phyloP scores from a whole-genome alignment of 2,797 vertebrate genomes.

The Anas capensis region DNA sequence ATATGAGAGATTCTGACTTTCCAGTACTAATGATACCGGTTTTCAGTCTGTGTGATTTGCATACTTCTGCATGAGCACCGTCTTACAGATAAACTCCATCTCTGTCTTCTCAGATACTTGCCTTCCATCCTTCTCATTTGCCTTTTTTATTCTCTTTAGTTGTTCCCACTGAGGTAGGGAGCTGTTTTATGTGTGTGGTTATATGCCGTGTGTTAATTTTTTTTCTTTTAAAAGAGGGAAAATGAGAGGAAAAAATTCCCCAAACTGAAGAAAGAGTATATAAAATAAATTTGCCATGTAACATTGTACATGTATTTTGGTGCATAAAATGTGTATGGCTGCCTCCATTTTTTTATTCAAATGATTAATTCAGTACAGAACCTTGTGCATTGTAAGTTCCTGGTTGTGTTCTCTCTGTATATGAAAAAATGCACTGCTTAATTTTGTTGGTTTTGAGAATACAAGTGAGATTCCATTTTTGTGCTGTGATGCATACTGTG shows the following conservation, averaged over 20 bases:
- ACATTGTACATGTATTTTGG: too few relatives aligned
- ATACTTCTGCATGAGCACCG: background rate
- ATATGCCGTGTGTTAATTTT: background rate
- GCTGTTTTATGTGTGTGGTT: background rate
- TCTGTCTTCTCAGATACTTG: background rate
- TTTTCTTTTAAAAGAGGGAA: background rate
- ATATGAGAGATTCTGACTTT: background rate
- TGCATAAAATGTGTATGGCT: background rate
- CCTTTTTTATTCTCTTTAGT: background rate
- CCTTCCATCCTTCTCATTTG: background rate
- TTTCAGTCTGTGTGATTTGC: background rate
- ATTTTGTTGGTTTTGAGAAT: background rate
- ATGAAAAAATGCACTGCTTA: background rate
- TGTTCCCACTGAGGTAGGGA: background rate
- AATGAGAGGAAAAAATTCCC: background rate
- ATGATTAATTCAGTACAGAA: background rate
- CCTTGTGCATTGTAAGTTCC: background rate
- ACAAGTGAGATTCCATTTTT: background rate
- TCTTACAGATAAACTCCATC: background rate
- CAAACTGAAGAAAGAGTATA: background rate
- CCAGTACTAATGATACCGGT: background rate
- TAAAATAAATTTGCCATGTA: background rate
- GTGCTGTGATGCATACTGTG: background rate
- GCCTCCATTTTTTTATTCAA: background rate
- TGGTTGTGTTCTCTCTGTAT: background rate